Conservation (phyloP, 2,888 invertebrate genomes). For the Isoperla grammatica region DNA sequence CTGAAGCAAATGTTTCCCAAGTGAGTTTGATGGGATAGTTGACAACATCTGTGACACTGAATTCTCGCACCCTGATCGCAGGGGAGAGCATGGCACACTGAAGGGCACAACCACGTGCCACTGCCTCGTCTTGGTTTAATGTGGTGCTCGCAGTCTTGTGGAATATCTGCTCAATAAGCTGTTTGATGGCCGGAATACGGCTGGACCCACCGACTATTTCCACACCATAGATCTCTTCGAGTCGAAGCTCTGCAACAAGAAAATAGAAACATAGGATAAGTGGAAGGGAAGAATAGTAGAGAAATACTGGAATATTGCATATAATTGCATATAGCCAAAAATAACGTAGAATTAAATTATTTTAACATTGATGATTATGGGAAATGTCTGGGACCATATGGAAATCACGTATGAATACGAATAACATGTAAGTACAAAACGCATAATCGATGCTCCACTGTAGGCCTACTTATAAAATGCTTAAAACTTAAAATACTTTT, state of each 20-base stretch:
- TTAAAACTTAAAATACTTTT: no score
- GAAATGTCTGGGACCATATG: no score
- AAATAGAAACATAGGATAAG: no score
- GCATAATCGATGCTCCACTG: no score
- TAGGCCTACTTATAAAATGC: no score
- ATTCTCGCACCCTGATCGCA: constrained; percentile 94
- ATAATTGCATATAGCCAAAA: no score
- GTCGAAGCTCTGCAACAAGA: constrained; percentile 57
- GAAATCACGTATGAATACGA: no score
- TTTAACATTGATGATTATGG: no score
- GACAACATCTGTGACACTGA: constrained; percentile 89
- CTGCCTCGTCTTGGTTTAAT: constrained; percentile 96
- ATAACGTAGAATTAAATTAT: no score
- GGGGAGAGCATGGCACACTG: constrained; percentile 97
- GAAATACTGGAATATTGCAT: no score
- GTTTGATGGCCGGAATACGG: constrained; percentile 89
- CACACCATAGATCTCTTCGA: constrained; percentile 87
- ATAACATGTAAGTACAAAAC: no score
- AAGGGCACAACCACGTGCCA: constrained; percentile 91
- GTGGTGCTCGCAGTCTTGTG: constrained; percentile 87
- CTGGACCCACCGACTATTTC: constrained; percentile 96
- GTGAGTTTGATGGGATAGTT: constrained; percentile 79
- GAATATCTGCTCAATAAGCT: constrained; percentile 80
- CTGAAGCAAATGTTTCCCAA: constrained; percentile 53
- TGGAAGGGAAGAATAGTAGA: no score